phyloP scores from a whole-genome alignment of 2,113 vertebrate genomes.

The Aythya baeri region DNA sequence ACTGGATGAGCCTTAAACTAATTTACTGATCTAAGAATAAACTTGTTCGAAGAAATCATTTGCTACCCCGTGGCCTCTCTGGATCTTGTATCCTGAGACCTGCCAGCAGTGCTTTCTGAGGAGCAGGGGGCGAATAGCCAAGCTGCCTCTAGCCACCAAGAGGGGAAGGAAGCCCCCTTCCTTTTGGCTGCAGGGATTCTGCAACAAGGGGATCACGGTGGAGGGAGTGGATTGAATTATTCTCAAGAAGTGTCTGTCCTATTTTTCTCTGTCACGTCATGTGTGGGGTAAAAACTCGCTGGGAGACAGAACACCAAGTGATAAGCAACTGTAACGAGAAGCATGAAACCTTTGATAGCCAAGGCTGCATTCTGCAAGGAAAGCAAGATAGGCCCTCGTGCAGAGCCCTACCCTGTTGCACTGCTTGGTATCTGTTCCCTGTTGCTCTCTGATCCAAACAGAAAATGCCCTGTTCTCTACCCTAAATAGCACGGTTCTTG shows the following conservation, averaged over 20 bases:
- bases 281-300: slow-evolving; percentile 2
- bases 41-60: slow-evolving; percentile 22
- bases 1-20: background rate
- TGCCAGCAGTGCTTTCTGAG: background rate
- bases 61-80: background rate
- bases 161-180: background rate
- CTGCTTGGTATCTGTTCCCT: background rate
- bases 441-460: background rate
- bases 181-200: background rate
- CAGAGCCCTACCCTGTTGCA: background rate
- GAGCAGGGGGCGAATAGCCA: background rate
- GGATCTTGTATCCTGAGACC: background rate
- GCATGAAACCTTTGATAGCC: background rate
- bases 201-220: background rate
- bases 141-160: background rate
- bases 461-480: background rate
- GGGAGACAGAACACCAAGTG: background rate
- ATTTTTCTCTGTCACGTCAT: background rate
- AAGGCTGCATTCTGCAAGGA: background rate
- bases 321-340: background rate
- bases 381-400: background rate
- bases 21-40: slow-evolving; percentile 53
- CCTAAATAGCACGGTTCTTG: background rate
- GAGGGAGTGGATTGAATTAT: slow-evolving; percentile 42
- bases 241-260: background rate